A percentile compares a stretch with the other conserved stretches of the same genome.
These are phyloP conservation scores for Synergus itoensis DNA, from an alignment of 2,888 invertebrate species.

Conservation along the genomic window DNA sequence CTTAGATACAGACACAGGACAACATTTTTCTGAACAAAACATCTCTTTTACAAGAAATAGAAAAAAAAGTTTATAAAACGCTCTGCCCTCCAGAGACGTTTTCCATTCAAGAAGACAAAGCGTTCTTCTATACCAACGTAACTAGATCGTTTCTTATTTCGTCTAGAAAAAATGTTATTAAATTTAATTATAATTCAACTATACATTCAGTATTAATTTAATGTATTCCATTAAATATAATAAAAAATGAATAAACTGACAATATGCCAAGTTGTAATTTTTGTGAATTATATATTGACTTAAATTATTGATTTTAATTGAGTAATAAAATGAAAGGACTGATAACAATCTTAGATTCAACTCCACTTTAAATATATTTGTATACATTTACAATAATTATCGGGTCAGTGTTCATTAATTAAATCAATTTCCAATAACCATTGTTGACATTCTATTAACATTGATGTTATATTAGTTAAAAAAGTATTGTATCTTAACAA, in stretches of 20 bases:
- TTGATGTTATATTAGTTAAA: not conserved
- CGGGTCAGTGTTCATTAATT: too few relatives aligned
- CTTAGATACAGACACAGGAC: slow-evolving; percentile 39
- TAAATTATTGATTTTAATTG: not conserved
- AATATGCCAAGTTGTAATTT: too few relatives aligned
- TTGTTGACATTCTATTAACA: not conserved
- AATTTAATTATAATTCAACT: not conserved
- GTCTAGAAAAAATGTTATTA: not conserved
- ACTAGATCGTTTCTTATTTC: slow-evolving; percentile 26
- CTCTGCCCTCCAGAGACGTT: slow-evolving; percentile 22
- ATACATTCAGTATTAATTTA: not conserved
- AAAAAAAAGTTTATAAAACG: slow-evolving; percentile 37
- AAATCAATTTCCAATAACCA: not conserved
- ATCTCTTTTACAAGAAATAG: slow-evolving; percentile 39
- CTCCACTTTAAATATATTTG: too few relatives aligned
- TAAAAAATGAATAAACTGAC: too few relatives aligned
- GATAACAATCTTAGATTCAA: not conserved
- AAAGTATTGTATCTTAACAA: not conserved
- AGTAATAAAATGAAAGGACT: not conserved
- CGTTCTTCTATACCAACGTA: slow-evolving; percentile 28
- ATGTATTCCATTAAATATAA: not conserved
- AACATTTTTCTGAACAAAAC: slow-evolving; percentile 38
- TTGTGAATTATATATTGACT: too few relatives aligned
- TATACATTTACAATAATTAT: too few relatives aligned
- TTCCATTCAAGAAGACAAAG: slow-evolving; percentile 36